A percentile compares a stretch with the other conserved stretches of the same genome.
Conservation (phyloP, 2,113 vertebrate species). For the Pelecanoides urinatrix region DNA sequence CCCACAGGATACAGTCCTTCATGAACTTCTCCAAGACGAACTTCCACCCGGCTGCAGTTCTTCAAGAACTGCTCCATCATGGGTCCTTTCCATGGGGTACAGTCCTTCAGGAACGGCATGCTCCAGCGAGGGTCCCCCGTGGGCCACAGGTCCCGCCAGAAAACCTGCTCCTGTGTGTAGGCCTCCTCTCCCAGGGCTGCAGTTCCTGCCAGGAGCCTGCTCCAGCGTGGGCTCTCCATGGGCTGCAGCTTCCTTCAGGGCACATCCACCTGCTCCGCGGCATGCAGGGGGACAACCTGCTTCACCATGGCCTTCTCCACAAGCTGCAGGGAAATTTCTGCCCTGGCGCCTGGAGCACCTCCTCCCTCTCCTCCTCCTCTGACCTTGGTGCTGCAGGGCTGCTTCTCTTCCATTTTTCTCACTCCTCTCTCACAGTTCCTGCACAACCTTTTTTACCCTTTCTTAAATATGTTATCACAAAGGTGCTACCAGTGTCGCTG, state of each 20-base stretch:
- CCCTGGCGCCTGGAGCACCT: neutral
- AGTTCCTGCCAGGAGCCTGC: neutral
- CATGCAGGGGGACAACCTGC: neutral
- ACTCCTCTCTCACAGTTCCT: neutral
- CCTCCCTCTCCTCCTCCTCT: neutral
- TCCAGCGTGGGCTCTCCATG: neutral
- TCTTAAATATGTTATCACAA: neutral
- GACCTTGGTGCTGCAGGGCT: neutral
- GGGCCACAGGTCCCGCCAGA: neutral
- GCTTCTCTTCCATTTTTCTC: neutral
- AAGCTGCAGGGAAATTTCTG: neutral
- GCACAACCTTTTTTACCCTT: neutral
- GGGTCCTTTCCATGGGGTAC: neutral
- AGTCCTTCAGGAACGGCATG: neutral
- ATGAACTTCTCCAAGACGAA: neutral
- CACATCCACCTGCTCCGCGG: neutral
- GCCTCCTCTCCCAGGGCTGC: neutral
- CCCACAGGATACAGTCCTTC: neutral
- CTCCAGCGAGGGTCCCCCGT: fast-evolving
- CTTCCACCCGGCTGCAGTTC: no score
- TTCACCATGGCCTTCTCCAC: neutral
- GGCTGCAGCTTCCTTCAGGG: neutral
- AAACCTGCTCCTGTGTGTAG: neutral
- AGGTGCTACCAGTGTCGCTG: fast-evolving
- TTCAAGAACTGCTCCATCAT: neutral